These are phyloP conservation scores for Lampropteryx suffumata DNA, from an alignment of 2,888 invertebrate genomes.

Conservation along the genomic window DNA sequence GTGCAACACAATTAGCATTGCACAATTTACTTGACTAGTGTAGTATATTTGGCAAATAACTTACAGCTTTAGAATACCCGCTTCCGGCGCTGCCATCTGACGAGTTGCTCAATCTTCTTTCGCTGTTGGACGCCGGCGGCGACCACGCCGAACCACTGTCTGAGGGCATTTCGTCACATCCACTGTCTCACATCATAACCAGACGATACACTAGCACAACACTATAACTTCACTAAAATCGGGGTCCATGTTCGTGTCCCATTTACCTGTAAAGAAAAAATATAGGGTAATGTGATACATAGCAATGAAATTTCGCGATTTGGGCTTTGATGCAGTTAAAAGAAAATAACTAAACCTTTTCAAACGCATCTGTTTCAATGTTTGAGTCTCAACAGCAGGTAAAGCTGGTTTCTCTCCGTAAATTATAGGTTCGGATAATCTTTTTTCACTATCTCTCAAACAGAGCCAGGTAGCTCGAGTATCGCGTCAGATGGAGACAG, in stretches of 20 bases:
- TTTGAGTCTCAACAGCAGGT: slow-evolving; percentile 28
- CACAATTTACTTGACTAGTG: not conserved
- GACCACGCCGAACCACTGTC: slow-evolving; percentile 78
- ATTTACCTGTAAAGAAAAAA: slow-evolving; percentile 61
- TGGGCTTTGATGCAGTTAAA: too few species aligned
- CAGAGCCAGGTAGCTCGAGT: slow-evolving; percentile 32
- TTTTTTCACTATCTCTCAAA: slow-evolving; percentile 32
- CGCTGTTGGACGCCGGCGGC: slow-evolving; percentile 74
- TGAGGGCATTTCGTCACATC: slow-evolving; percentile 72
- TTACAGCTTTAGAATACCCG: slow-evolving; percentile 78
- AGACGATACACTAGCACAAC: slow-evolving; percentile 63
- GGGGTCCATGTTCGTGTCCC: slow-evolving; percentile 60
- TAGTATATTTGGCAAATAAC: slow-evolving; percentile 39
- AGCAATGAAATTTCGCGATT: slow-evolving; percentile 2
- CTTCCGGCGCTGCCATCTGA: slow-evolving; percentile 79
- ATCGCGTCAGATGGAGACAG: slow-evolving; percentile 30
- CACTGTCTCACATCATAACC: slow-evolving; percentile 72
- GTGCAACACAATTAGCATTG: not conserved
- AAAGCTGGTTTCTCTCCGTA: slow-evolving; percentile 31
- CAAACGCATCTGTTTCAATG: slow-evolving; percentile 24
- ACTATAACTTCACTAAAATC: slow-evolving; percentile 48
- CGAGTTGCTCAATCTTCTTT: slow-evolving; percentile 78
- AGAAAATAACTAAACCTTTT: slow-evolving; percentile 7
- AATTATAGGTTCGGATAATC: slow-evolving; percentile 32
- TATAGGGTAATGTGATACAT: slow-evolving; percentile 22